A percentile compares a stretch with the other conserved stretches of the same genome.
phyloP scores from a whole-genome alignment of 2,113 vertebrate genomes.

The human (Homo sapiens) region GRCh38 chr6:98726001-98726500 shows the following conservation, averaged over 20 bases:
- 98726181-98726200: slow-evolving; percentile 25
- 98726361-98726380: neutral
- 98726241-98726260: slow-evolving; percentile 32
- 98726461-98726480: slow-evolving; percentile 1
- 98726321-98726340: neutral
- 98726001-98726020: slow-evolving; percentile 6
- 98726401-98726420: slow-evolving; percentile 59
- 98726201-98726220: slow-evolving; percentile 7
- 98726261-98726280: neutral
- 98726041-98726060: neutral
- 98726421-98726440: slow-evolving; percentile 35
- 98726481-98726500: neutral
- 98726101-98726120: neutral
- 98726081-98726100: slow-evolving; percentile 54
- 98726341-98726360: slow-evolving; percentile 56
- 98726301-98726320: slow-evolving; percentile 17
- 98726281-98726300: slow-evolving; percentile 11
- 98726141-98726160: slow-evolving; percentile 2
- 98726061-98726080: neutral
- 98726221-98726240: slow-evolving; percentile 32
- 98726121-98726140: neutral
- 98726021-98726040: slow-evolving; percentile 1
- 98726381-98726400: slow-evolving; percentile 56
- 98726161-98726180: neutral
- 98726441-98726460: slow-evolving; percentile 55